A percentile compares a stretch with the other conserved stretches of the same genome.
These are phyloP conservation scores for Amphiprion clarkii DNA, from an alignment of 2,797 vertebrate species.

Conservation along the genomic window DNA sequence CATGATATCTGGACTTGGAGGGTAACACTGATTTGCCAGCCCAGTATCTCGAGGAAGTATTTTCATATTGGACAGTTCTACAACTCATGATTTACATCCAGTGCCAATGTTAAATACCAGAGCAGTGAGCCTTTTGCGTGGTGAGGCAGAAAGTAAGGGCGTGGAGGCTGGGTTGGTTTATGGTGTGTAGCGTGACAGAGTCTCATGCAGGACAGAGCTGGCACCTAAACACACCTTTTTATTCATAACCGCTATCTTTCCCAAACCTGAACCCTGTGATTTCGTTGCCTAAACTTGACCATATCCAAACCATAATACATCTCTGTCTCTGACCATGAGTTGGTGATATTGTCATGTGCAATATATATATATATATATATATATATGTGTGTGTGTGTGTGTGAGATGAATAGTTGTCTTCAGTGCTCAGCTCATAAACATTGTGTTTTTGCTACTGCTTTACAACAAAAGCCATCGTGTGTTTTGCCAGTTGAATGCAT, in stretches of 20 bases:
- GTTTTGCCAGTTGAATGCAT: background rate
- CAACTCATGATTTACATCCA: background rate
- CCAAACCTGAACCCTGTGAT: background rate
- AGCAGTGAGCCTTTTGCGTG: slow-evolving; percentile 1
- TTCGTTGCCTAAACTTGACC: background rate
- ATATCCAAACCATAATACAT: background rate
- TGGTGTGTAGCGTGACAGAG: background rate
- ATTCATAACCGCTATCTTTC: background rate
- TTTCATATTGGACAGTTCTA: background rate
- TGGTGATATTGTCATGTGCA: background rate
- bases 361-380: too few relatives aligned
- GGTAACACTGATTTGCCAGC: background rate
- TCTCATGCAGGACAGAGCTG: background rate
- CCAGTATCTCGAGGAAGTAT: background rate
- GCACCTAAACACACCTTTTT: background rate
- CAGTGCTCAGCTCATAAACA: too few relatives aligned
- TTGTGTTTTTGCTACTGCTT: too few relatives aligned
- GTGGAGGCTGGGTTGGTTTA: background rate
- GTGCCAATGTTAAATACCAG: background rate
- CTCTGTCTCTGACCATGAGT: background rate
- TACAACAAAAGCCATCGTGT: too few relatives aligned
- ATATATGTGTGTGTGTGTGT: too few relatives aligned
- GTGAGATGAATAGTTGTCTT: too few relatives aligned
- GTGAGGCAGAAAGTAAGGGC: background rate
- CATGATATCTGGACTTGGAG: slow-evolving; percentile 24